Conservation (phyloP, 2,113 vertebrate genomes). For the Narcine bancroftii region DNA sequence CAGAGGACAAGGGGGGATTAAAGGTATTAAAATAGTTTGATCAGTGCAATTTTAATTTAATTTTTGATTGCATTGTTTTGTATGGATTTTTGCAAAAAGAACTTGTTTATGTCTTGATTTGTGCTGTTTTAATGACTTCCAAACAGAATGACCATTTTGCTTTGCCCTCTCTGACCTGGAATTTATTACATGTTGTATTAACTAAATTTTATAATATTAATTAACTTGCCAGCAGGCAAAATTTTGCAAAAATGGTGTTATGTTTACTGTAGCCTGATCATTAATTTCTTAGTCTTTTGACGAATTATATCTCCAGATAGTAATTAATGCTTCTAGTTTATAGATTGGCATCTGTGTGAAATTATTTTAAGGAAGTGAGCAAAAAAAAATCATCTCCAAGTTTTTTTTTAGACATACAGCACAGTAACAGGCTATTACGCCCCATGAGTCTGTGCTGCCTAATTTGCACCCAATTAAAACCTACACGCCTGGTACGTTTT, state of each 20-base stretch:
- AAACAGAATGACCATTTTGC: neutral
- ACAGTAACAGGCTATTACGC: too few species aligned
- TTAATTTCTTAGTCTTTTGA: neutral
- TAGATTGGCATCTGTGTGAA: neutral
- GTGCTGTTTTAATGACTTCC: neutral
- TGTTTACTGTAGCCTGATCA: neutral
- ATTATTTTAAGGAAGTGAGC: neutral
- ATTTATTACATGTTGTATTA: neutral
- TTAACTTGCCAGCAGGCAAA: neutral
- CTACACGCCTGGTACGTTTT: too few species aligned
- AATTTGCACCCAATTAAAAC: too few species aligned
- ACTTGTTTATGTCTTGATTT: neutral
- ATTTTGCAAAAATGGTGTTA: neutral
- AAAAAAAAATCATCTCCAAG: neutral
- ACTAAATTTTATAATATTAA: neutral
- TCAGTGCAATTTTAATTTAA: neutral
- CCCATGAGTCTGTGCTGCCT: too few species aligned
- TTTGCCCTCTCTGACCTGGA: neutral
- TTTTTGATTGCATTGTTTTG: neutral
- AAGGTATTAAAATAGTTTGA: conserved; percentile 61
- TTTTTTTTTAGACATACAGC: too few species aligned
- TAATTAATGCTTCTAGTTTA: neutral
- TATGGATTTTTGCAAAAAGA: neutral
- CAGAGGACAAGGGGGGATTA: conserved; percentile 83
- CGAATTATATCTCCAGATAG: neutral